phyloP scores from a whole-genome alignment of 2,888 invertebrate species.

The Steinernema scapterisci region DNA sequence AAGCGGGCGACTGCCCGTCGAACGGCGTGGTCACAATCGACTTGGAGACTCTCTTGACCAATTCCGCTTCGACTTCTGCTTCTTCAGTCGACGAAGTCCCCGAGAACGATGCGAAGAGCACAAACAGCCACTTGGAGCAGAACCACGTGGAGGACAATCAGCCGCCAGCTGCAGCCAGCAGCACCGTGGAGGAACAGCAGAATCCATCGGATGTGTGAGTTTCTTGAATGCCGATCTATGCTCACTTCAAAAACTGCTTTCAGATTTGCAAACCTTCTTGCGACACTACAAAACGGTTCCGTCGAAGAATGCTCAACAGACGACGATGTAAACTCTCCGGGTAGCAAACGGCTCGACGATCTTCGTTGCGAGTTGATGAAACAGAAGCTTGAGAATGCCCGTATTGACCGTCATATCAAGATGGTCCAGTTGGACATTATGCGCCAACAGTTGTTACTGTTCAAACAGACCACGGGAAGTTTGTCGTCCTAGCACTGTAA shows the following conservation, averaged over 20 bases:
- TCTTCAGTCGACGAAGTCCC: constrained; percentile 1
- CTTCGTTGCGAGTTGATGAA: constrained; percentile 15
- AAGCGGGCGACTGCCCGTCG: background rate
- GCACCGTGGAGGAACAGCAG: background rate
- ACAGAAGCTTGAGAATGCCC: constrained; percentile 19
- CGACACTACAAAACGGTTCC: constrained; percentile 18
- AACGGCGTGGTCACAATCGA: background rate
- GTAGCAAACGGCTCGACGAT: constrained; percentile 21
- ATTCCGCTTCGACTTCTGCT: constrained; percentile 10
- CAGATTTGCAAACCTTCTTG: constrained; percentile 12
- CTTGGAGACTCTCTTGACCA: background rate
- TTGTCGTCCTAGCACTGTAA: constrained; percentile 14
- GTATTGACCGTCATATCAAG: constrained; percentile 18
- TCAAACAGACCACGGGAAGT: constrained; percentile 28
- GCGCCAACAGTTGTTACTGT: constrained; percentile 31
- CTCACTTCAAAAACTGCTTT: background rate
- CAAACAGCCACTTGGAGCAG: background rate
- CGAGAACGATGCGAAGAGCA: constrained; percentile 19
- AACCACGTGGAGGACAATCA: constrained; percentile 1
- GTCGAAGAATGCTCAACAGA: background rate
- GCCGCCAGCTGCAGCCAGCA: too few relatives aligned
- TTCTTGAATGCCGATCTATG: too few relatives aligned
- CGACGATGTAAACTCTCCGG: constrained; percentile 9
- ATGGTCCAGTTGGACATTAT: constrained; percentile 29
- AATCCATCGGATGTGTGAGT: constrained; percentile 13